Percentiles rank a stretch among this genome's conserved stretches.
Conservation (phyloP, 2,888 invertebrate species). For the Zeuzera pyrina region DNA sequence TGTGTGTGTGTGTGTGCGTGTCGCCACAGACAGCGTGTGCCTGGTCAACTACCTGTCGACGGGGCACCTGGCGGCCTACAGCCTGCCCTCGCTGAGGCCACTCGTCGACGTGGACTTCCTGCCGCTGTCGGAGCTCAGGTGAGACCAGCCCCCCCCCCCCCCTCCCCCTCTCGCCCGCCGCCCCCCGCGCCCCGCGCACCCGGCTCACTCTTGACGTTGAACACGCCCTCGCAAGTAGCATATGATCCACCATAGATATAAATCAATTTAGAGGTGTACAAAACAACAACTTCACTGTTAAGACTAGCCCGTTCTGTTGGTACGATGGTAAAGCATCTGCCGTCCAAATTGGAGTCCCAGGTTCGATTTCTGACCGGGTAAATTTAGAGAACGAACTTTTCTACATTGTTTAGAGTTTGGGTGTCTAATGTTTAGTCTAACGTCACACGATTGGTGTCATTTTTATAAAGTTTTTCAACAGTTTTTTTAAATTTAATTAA, state of each 20-base stretch:
- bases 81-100: slow-evolving; percentile 94
- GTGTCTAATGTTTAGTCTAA: no score
- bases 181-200: slow-evolving; percentile 6
- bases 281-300: no score
- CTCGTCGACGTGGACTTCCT: slow-evolving; percentile 95
- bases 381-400: no score
- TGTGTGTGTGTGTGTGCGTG: no score
- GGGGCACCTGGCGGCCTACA: slow-evolving; percentile 94
- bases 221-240: slow-evolving; percentile 13
- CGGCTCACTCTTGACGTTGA: slow-evolving; percentile 20
- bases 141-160: slow-evolving; percentile 28
- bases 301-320: no score
- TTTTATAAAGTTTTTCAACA: no score
- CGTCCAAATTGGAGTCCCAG: no score
- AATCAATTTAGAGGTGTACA: not conserved
- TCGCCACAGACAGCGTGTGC: slow-evolving; percentile 97
- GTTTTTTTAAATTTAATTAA: no score
- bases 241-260: not conserved
- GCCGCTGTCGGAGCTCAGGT: slow-evolving; percentile 95
- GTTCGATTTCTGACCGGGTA: no score
- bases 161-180: slow-evolving; percentile 1
- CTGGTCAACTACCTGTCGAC: slow-evolving; percentile 95
- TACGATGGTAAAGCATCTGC: no score
- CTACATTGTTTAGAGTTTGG: no score
- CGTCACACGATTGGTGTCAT: no score